phyloP scores from a whole-genome alignment of 2,797 vertebrate genomes.

The Hoplostethus mediterraneus region DNA sequence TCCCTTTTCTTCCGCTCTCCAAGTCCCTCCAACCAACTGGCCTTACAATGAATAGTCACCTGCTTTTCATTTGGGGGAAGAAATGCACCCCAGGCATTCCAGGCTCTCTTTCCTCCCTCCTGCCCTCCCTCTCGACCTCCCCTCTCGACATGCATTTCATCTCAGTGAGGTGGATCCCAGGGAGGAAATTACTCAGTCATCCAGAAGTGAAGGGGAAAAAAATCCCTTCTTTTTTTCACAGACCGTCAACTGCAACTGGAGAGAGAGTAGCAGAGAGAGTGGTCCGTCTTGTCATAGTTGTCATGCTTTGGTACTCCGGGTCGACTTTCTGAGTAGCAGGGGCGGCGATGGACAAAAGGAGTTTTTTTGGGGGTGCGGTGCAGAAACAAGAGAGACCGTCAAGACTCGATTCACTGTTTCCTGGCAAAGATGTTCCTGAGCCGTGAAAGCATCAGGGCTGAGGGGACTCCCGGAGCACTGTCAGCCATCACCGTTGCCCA shows the following conservation, averaged over 20 bases:
- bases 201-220: slow-evolving; percentile 67
- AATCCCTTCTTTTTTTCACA: slow-evolving; percentile 46
- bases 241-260: slow-evolving; percentile 32
- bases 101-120: slow-evolving; percentile 40
- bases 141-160: slow-evolving; percentile 75
- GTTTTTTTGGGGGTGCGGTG: neutral
- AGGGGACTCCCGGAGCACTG: too few species aligned
- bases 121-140: slow-evolving; percentile 27
- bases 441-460: too few species aligned
- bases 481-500: too few species aligned
- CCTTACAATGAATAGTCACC: slow-evolving; percentile 81
- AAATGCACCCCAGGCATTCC: slow-evolving; percentile 82
- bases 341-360: neutral
- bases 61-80: slow-evolving; percentile 85
- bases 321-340: neutral
- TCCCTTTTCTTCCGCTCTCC: slow-evolving; percentile 67
- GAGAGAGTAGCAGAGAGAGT: slow-evolving; percentile 28
- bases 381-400: neutral
- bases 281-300: slow-evolving; percentile 21
- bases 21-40: slow-evolving; percentile 71
- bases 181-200: slow-evolving; percentile 83
- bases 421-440: neutral
- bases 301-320: slow-evolving; percentile 4
- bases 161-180: slow-evolving; percentile 74
- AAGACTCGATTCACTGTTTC: neutral